Conservation (phyloP, 2,888 invertebrate genomes). For the Lasioglossum zephyrum region DNA sequence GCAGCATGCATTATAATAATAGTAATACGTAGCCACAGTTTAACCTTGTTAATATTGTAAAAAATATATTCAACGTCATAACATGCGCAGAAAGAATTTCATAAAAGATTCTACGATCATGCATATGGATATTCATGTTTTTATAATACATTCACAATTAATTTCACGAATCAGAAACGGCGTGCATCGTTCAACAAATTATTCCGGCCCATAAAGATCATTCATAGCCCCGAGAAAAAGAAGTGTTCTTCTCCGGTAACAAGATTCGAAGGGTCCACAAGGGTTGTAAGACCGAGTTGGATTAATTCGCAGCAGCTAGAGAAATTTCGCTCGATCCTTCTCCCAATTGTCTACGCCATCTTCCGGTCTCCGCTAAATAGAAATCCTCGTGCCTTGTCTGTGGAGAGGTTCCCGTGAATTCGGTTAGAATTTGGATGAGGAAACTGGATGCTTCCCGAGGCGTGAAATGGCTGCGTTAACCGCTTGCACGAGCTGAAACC, state of each 20-base stretch:
- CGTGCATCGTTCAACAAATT: background rate
- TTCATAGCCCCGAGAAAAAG: background rate
- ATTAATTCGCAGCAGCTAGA: constrained; percentile 29
- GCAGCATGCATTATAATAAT: background rate
- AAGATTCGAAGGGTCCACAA: constrained; percentile 5
- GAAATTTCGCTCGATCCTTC: constrained; percentile 57
- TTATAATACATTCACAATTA: background rate
- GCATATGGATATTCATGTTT: background rate
- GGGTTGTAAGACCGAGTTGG: background rate
- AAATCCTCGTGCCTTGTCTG: constrained; percentile 71
- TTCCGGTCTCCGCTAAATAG: constrained; percentile 74
- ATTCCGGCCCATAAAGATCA: background rate
- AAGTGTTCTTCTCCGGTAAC: background rate
- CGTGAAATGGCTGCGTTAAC: constrained; percentile 84
- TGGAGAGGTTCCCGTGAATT: constrained; percentile 74
- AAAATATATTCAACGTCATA: background rate
- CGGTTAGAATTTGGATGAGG: constrained; percentile 82
- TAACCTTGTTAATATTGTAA: background rate
- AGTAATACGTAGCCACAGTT: background rate
- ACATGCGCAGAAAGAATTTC: background rate
- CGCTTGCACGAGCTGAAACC: constrained; percentile 78
- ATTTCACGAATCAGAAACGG: background rate
- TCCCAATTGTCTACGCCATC: constrained; percentile 67
- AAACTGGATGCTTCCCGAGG: constrained; percentile 81
- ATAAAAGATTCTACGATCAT: background rate